These are phyloP conservation scores for Isoperla grammatica DNA, from an alignment of 2,888 invertebrate genomes.

Conservation along the genomic window DNA sequence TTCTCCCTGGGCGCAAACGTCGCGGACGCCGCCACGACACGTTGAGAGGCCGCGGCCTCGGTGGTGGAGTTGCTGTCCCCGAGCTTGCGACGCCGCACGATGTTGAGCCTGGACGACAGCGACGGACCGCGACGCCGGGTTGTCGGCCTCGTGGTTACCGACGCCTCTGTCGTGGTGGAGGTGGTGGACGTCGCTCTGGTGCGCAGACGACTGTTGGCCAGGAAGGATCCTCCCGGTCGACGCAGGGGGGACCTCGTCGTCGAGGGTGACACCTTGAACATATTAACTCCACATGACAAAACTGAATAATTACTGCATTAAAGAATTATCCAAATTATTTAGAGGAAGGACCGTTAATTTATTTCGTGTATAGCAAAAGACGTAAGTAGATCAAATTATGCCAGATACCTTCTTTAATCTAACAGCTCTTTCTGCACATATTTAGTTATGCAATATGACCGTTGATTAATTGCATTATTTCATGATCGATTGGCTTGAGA, in stretches of 20 bases:
- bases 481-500: too few species aligned
- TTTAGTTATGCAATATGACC: too few species aligned
- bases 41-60: background rate
- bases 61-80: background rate
- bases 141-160: background rate
- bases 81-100: conserved; percentile 7
- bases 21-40: background rate
- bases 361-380: too few species aligned
- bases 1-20: conserved; percentile 6
- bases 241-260: background rate
- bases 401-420: too few species aligned
- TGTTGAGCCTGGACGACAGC: conserved; percentile 4
- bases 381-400: too few species aligned
- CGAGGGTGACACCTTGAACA: background rate
- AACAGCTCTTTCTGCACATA: too few species aligned
- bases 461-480: too few species aligned
- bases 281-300: too few species aligned
- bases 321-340: too few species aligned
- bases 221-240: conserved; percentile 3
- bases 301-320: too few species aligned
- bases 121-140: background rate
- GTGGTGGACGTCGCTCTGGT: conserved; percentile 12
- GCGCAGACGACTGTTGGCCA: conserved; percentile 6
- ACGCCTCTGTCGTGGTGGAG: conserved; percentile 9
- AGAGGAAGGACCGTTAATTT: too few species aligned